Evolutionary conservation across 2,888 invertebrate genomes (phyloP).

Genomic region (Zygaena filipendulae): DNA sequence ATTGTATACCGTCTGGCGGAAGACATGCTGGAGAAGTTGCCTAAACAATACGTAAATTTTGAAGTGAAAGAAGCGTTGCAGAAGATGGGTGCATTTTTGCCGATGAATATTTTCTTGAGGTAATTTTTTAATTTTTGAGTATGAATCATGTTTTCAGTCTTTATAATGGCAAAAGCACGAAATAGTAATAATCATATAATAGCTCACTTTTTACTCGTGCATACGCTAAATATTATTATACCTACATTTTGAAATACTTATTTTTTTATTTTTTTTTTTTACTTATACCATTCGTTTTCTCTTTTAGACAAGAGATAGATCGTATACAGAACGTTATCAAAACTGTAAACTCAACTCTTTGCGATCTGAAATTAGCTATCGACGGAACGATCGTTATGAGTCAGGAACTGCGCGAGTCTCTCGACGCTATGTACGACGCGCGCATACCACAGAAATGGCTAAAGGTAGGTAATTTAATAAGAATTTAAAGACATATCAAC

Average conservation of each 20-base stretch:
- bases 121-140: slow-evolving; percentile 20
- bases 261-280: background rate
- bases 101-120: slow-evolving; percentile 95
- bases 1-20: slow-evolving; percentile 92
- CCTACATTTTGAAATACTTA: too few relatives aligned
- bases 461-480: slow-evolving; percentile 70
- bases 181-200: background rate
- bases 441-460: slow-evolving; percentile 92
- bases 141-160: background rate
- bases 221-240: too few relatives aligned
- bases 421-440: slow-evolving; percentile 98
- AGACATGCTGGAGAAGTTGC: slow-evolving; percentile 86
- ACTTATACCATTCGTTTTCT: slow-evolving; percentile 4
- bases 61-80: slow-evolving; percentile 91
- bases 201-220: too few relatives aligned
- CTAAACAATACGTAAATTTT: slow-evolving; percentile 86
- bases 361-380: slow-evolving; percentile 92
- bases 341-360: slow-evolving; percentile 81
- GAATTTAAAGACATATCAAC: background rate
- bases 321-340: slow-evolving; percentile 90
- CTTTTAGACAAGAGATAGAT: slow-evolving; percentile 77
- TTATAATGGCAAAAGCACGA: background rate
- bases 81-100: slow-evolving; percentile 91
- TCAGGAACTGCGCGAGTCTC: slow-evolving; percentile 84
- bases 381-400: slow-evolving; percentile 99